Conservation (phyloP, 2,113 vertebrate species). For the Paradoxurus hermaphroditus region DNA sequence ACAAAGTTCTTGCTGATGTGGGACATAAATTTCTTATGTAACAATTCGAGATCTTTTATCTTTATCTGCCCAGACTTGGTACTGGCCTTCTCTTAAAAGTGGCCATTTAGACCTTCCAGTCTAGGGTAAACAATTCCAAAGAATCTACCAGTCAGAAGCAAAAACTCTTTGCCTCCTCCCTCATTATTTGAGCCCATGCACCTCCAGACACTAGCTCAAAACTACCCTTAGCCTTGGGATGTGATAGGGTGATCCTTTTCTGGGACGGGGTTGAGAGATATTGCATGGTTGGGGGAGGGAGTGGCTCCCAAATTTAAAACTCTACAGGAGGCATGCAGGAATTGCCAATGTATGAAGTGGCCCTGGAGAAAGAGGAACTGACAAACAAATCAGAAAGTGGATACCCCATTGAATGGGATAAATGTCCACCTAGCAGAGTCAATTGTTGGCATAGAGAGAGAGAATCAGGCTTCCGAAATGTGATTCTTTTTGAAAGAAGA, state of each 20-base stretch:
- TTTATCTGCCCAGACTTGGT: not conserved
- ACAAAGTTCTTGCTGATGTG: not conserved
- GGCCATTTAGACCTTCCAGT: not conserved
- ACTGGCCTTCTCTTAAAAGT: not conserved
- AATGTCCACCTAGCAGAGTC: not conserved
- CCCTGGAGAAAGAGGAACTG: not conserved
- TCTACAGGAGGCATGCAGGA: not conserved
- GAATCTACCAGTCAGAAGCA: not conserved
- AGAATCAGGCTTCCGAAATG: not conserved
- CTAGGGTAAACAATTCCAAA: not conserved
- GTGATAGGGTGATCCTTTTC: not conserved
- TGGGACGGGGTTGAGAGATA: not conserved
- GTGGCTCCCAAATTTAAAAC: not conserved
- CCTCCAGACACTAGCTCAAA: not conserved
- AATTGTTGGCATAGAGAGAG: not conserved
- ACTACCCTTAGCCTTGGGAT: not conserved
- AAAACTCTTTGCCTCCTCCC: not conserved
- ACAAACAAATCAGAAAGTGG: not conserved
- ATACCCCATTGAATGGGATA: not conserved
- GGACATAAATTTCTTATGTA: not conserved
- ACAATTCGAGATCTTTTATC: not conserved
- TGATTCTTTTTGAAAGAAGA: not conserved
- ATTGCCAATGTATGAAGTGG: not conserved
- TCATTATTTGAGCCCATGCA: not conserved
- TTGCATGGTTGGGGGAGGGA: no score